Percentiles rank a stretch among this genome's conserved stretches.
These are phyloP conservation scores for Felis catus DNA, from an alignment of 2,113 vertebrate species.

Conservation along the genomic window DNA sequence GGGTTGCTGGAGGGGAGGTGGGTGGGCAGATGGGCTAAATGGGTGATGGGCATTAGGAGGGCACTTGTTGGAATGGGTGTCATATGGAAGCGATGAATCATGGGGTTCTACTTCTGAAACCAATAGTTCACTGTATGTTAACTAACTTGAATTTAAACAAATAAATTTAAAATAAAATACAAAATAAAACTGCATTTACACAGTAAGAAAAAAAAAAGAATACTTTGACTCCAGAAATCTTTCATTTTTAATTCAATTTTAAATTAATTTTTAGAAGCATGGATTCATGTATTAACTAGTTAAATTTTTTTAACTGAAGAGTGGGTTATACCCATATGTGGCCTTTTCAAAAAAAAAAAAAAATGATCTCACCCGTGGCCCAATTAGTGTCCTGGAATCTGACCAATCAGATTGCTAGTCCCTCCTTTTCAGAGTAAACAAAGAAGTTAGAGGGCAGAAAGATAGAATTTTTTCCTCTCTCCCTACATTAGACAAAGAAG, in stretches of 20 bases:
- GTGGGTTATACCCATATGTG: background rate
- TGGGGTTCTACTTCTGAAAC: too few relatives aligned
- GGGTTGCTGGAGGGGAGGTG: too few relatives aligned
- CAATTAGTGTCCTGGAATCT: background rate
- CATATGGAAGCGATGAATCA: too few relatives aligned
- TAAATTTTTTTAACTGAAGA: background rate
- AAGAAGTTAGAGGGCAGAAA: background rate
- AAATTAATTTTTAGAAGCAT: conserved; percentile 18
- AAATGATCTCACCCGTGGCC: background rate
- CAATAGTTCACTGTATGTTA: too few relatives aligned
- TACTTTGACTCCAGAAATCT: background rate
- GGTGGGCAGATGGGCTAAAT: too few relatives aligned
- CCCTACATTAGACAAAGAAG: background rate
- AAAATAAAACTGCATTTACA: too few relatives aligned
- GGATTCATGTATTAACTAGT: background rate
- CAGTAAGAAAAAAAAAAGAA: background rate
- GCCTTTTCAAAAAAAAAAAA: background rate
- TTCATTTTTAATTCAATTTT: background rate
- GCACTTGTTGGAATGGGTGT: too few relatives aligned
- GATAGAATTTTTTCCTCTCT: background rate
- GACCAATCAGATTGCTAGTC: background rate
- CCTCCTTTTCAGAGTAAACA: background rate
- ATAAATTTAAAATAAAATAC: too few relatives aligned
- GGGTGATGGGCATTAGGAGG: too few relatives aligned
- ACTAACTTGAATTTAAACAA: too few relatives aligned